Evolutionary conservation across 2,797 vertebrate genomes (phyloP), one percentile per base, ranked within the genome.

Genomic region (Labroides dimidiatus): DNA sequence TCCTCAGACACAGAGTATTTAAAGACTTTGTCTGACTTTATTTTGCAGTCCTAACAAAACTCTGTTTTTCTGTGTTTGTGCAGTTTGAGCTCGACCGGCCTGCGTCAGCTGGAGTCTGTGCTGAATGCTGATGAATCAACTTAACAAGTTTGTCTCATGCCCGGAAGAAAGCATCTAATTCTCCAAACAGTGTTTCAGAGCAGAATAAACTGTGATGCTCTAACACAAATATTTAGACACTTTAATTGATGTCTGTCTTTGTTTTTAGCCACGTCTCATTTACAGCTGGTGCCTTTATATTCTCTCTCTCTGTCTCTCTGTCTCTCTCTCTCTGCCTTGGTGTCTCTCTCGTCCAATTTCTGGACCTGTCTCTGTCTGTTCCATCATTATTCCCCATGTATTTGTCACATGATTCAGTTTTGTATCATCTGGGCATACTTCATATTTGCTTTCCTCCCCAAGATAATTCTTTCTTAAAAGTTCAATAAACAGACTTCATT

Each of bases 241-340:
- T 73, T 60, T 60, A 73, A 73, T 54, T 66, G 63, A 24, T 51
- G 45, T 37, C 33, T 65, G 56, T 48, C 54, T 59, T 48, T 24
- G 36, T 54, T 54, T 57, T 42, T 41, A 24, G 49, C 13, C 36
- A 16, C n/a, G 2, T 60, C 24, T 66, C 56, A 20, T 54, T 59
- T 48, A n/a, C 17, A 30, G 43, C 21, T 8, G 20, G 5, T 43
- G 41, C 24, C n/a, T 23, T 44, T 24, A 6, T 49, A 19, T 20
- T 44, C 17, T 52, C 41, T 51, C 3, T 33, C 30, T 33, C 23
- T 15, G 27, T 30, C 45, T 49, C 19, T 4, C 15, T 58, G 39
- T 2, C 17, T 44, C 23, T 15, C 39, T 30, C 45, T 49, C 19
- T 4, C 15, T 58, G 39, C 3, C 17, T 44, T 33, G 0, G 10